phyloP scores from a whole-genome alignment of 1,140 invertebrate genomes.

The Odontomachus brunneus region DNA sequence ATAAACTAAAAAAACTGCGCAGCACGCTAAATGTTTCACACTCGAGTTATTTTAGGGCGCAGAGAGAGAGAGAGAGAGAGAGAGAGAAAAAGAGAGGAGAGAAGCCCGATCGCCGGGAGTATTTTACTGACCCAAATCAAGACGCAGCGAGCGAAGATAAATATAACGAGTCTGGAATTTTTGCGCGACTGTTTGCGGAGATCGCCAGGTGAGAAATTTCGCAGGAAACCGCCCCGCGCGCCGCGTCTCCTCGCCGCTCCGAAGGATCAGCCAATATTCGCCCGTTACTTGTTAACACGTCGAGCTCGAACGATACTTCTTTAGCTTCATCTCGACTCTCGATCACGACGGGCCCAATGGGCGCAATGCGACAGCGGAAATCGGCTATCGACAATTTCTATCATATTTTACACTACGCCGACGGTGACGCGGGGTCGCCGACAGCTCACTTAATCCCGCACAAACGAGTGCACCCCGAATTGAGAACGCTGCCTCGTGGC shows the following conservation, averaged over 20 bases:
- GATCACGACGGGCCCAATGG: too few species aligned
- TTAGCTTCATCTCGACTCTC: too few species aligned
- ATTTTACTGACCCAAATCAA: slow-evolving; percentile 16
- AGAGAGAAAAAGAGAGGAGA: neutral
- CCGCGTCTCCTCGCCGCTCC: neutral
- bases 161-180: neutral
- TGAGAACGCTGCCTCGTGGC: slow-evolving; percentile 47
- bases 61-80: slow-evolving; percentile 6
- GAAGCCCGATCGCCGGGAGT: neutral
- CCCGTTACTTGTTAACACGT: neutral
- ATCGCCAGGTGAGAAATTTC: slow-evolving; percentile 20
- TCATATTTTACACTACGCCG: slow-evolving; percentile 22
- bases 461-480: slow-evolving; percentile 31
- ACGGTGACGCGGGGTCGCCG: neutral
- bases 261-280: neutral
- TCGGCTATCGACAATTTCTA: neutral
- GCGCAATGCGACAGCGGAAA: neutral
- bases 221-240: slow-evolving; percentile 1
- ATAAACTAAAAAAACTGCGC: slow-evolving; percentile 69
- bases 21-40: slow-evolving; percentile 50
- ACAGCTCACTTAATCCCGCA: slow-evolving; percentile 27
- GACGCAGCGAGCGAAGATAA: neutral
- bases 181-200: neutral
- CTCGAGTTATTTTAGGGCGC: slow-evolving; percentile 33
- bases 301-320: neutral